These are phyloP conservation scores for Erebia aethiops DNA, from an alignment of 2,888 invertebrate species.

Conservation along the genomic window DNA sequence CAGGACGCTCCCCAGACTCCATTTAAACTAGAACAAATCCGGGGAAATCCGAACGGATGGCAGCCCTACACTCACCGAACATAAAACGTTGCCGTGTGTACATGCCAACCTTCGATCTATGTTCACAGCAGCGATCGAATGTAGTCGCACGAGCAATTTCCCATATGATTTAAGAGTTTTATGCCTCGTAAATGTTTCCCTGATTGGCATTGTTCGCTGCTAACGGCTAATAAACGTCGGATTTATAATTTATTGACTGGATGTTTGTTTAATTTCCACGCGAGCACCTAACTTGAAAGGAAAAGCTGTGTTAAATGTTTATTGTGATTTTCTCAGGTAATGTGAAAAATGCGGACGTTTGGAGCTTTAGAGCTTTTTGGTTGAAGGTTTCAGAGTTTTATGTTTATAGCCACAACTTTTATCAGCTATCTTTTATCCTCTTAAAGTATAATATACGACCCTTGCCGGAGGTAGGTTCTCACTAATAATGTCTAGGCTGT, in stretches of 20 bases:
- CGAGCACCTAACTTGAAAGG: constrained; percentile 6
- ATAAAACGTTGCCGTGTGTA: not conserved
- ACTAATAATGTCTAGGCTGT: no score
- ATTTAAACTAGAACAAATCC: no score
- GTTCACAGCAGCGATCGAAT: constrained; percentile 7
- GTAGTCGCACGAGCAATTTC: constrained; percentile 23
- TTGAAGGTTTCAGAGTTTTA: not conserved
- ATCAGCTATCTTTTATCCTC: not conserved
- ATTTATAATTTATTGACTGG: constrained; percentile 26
- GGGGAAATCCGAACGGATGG: no score
- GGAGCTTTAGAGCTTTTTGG: not conserved
- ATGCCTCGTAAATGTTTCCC: constrained; percentile 51
- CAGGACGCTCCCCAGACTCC: no score
- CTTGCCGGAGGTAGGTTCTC: no score
- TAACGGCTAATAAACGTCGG: constrained; percentile 35
- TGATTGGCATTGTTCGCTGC: constrained; percentile 56
- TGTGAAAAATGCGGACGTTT: not conserved
- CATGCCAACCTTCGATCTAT: not conserved
- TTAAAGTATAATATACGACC: not conserved
- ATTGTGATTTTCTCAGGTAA: constrained; percentile 1
- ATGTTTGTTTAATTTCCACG: constrained; percentile 17
- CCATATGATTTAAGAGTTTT: constrained; percentile 48
- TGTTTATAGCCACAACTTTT: not conserved
- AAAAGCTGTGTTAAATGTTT: constrained; percentile 7
- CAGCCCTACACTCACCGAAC: not conserved